Evolutionary conservation across 2,113 vertebrate genomes (phyloP).

Genomic region (Narcine bancroftii): DNA sequence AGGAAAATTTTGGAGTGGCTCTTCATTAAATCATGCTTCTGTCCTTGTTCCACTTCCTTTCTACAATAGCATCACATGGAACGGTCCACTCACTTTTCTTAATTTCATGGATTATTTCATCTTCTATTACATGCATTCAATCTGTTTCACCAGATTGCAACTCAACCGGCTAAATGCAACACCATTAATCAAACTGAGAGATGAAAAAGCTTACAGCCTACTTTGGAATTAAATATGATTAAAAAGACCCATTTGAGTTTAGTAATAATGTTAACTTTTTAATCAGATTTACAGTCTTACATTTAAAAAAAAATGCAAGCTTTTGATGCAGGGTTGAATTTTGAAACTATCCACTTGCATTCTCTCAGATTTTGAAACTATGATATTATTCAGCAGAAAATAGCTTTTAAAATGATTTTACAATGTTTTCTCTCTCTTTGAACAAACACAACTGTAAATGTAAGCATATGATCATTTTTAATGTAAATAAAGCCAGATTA

Average conservation of each 20-base stretch:
- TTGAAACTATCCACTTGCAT: neutral
- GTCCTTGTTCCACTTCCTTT: neutral
- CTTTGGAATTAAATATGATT: no score
- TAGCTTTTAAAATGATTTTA: neutral
- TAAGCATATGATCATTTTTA: neutral
- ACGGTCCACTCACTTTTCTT: neutral
- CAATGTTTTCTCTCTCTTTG: neutral
- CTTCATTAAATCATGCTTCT: neutral
- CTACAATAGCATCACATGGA: neutral
- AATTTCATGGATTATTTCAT: neutral
- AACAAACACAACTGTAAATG: neutral
- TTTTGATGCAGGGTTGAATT: neutral
- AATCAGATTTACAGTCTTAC: neutral
- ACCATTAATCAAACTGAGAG: neutral
- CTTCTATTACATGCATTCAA: neutral
- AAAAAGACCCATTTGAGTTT: neutral
- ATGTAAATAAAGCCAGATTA: neutral
- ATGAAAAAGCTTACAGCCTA: neutral
- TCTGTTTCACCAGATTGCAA: neutral
- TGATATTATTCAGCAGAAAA: neutral
- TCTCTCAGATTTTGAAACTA: neutral
- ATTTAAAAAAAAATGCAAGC: no score
- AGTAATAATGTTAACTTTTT: neutral
- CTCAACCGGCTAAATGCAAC: neutral
- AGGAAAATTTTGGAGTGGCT: neutral